Evolutionary conservation across 2,113 vertebrate genomes (phyloP).

Genomic region (Cavia porcellus): DNA sequence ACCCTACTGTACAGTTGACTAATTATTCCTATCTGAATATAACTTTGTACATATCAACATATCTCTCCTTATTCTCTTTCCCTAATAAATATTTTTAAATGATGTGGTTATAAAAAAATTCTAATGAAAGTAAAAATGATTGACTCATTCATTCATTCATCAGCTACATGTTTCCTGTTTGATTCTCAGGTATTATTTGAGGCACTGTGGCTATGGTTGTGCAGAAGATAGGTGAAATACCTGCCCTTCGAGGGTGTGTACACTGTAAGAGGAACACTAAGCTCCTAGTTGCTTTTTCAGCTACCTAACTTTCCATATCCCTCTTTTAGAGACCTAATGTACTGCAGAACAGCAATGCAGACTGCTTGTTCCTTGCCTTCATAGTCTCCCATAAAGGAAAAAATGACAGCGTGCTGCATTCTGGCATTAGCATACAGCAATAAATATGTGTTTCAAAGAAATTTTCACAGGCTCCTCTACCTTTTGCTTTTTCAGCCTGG

Average conservation of each 20-base stretch:
- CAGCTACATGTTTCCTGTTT: background rate
- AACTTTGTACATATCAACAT: background rate
- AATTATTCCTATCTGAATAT: background rate
- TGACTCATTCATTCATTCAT: background rate
- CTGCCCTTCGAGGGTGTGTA: background rate
- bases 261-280: background rate
- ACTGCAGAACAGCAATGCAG: background rate
- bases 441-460: background rate
- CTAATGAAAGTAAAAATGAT: slow-evolving; percentile 1
- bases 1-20: background rate
- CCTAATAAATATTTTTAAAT: background rate
- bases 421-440: background rate
- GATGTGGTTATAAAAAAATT: background rate
- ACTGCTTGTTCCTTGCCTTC: background rate
- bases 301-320: background rate
- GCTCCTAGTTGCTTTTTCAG: background rate
- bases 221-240: background rate
- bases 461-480: background rate
- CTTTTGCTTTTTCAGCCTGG: background rate
- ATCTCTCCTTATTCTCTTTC: background rate
- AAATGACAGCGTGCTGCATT: background rate
- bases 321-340: background rate
- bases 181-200: background rate
- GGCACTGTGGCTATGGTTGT: background rate
- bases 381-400: background rate